phyloP scores from a whole-genome alignment of 2,113 vertebrate genomes.

The Gobius niger region DNA sequence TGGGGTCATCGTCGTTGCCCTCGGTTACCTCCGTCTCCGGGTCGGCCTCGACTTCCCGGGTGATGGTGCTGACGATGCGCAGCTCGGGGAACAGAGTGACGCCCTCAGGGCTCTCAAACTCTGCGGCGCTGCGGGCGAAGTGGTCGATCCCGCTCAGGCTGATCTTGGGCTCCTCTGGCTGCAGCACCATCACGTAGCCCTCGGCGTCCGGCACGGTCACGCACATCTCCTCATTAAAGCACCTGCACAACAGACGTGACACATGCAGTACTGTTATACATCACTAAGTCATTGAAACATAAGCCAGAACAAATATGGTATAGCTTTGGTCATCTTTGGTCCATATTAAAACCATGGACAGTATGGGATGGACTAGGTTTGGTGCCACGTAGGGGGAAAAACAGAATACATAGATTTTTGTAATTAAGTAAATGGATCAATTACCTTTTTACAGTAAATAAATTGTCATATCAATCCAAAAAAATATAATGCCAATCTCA shows the following conservation, averaged over 20 bases:
- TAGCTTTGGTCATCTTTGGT: too few relatives aligned
- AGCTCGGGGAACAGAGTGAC: constrained; percentile 94
- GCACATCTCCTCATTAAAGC: constrained; percentile 87
- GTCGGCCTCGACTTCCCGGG: constrained; percentile 88
- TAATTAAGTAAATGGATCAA: too few relatives aligned
- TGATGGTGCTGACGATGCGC: constrained; percentile 95
- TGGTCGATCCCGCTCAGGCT: constrained; percentile 95
- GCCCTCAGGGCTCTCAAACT: constrained; percentile 90
- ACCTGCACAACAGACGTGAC: constrained; percentile 68
- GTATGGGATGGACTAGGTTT: too few relatives aligned
- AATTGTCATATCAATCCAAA: not conserved
- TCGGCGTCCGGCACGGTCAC: constrained; percentile 84
- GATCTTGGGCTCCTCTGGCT: constrained; percentile 96
- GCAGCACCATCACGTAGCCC: constrained; percentile 92
- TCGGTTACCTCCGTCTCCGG: constrained; percentile 76
- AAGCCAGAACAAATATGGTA: too few relatives aligned
- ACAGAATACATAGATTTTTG: too few relatives aligned
- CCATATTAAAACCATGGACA: too few relatives aligned
- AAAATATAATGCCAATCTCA: not conserved
- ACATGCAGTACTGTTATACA: too few relatives aligned
- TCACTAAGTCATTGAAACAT: too few relatives aligned
- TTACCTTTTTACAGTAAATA: too few relatives aligned
- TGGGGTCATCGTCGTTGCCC: constrained; percentile 89
- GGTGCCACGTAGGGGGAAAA: too few relatives aligned
- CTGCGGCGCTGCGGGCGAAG: constrained; percentile 92